Conservation (phyloP, 1,140 invertebrate species). For the Neodiprion lecontei region DNA sequence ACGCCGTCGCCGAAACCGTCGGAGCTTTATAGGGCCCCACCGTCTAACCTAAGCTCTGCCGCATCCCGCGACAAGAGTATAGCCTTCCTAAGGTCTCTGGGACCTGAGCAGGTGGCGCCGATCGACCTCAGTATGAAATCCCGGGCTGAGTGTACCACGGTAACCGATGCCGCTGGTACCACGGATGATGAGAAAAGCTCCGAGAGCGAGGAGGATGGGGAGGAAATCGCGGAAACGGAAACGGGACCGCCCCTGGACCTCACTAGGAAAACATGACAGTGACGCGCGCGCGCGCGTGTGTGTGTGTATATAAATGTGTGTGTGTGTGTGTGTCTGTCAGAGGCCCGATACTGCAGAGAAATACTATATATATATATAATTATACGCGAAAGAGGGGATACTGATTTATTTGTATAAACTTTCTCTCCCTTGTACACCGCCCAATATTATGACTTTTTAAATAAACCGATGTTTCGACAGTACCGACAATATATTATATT, state of each 20-base stretch:
- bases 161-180: conserved; percentile 59
- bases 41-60: conserved; percentile 12
- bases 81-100: conserved; percentile 51
- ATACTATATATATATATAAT: too few relatives aligned
- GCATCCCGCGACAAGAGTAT: conserved; percentile 47
- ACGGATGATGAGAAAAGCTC: conserved; percentile 48
- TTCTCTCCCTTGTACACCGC: too few relatives aligned
- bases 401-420: too few relatives aligned
- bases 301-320: too few relatives aligned
- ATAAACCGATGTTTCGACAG: too few relatives aligned
- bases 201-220: conserved; percentile 55
- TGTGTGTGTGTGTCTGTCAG: too few relatives aligned
- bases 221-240: conserved; percentile 32
- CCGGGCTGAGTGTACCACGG: conserved; percentile 52
- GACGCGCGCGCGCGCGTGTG: background rate
- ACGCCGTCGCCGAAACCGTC: conserved; percentile 49
- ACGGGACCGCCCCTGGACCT: conserved; percentile 71
- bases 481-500: too few relatives aligned
- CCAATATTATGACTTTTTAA: too few relatives aligned
- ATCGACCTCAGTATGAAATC: conserved; percentile 79
- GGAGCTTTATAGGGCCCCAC: background rate
- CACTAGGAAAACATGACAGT: conserved; percentile 65
- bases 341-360: too few relatives aligned
- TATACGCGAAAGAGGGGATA: too few relatives aligned
- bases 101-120: conserved; percentile 69